A percentile compares a stretch with the other conserved stretches of the same genome.
These are phyloP conservation scores for Lamproptera curius DNA, from an alignment of 2,888 invertebrate genomes.

Conservation along the genomic window DNA sequence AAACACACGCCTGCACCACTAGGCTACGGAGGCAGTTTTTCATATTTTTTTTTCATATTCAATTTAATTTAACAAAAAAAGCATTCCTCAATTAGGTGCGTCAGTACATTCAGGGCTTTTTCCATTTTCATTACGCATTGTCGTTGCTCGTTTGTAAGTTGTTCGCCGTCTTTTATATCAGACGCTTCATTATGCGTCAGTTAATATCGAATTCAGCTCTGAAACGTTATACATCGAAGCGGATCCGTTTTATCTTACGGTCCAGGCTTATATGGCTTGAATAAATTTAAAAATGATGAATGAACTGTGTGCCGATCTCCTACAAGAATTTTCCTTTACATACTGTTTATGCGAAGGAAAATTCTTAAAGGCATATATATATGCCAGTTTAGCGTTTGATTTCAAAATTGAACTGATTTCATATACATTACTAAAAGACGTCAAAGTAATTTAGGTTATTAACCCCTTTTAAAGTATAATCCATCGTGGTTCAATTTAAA, in stretches of 20 bases:
- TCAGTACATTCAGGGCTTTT: neutral
- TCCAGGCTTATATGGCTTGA: slow-evolving; percentile 14
- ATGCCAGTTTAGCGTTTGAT: neutral
- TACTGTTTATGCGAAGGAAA: neutral
- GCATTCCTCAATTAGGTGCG: no score
- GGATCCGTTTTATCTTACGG: slow-evolving; percentile 16
- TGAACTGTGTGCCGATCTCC: neutral
- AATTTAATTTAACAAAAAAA: no score
- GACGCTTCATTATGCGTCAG: slow-evolving; percentile 17
- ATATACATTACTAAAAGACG: neutral
- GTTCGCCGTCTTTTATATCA: neutral
- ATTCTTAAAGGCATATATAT: neutral
- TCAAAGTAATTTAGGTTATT: neutral
- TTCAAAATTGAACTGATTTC: neutral
- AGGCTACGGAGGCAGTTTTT: no score
- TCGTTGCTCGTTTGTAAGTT: neutral
- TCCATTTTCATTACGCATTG: neutral
- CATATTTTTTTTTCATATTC: no score
- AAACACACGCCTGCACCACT: no score
- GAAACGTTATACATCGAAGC: slow-evolving; percentile 11
- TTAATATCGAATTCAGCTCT: slow-evolving; percentile 7
- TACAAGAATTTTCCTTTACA: neutral
- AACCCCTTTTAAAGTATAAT: neutral
- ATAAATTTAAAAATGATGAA: slow-evolving; percentile 19
- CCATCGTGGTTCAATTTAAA: neutral